Base-by-base conservation (phyloP, 2,797 vertebrate genomes). In the Hybognathus amarus region DNA sequence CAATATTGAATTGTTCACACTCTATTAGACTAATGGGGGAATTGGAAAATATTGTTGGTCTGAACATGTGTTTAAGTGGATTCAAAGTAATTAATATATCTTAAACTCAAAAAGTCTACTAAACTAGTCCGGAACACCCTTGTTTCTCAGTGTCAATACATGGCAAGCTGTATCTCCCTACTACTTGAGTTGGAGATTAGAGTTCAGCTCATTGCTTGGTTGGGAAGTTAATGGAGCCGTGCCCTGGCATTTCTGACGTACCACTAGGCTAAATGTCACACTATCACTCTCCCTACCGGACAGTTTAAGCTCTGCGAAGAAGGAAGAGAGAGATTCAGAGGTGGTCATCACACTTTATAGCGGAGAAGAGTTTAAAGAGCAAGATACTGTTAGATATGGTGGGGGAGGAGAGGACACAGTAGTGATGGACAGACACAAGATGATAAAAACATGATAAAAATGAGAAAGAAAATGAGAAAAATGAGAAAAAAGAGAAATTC, bases 221-320 rank as follows among this genome's bases (percentile, higher is more conserved):
- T 47, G 22, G 38, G 84, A n/a, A 87, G 87, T 86, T 78, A 90
- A 89, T 82, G 63, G 77, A 88, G 80, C 78, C 50, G 54, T 84
- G 86, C 90, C 82, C 85, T 36, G 74, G 50, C 80, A 68, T 90
- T 92, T 91, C 81, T 85, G 66, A 36, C 36, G 12, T 63, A 80
- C 66, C 40, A n/a, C n/a, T 38, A 82, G 85, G 82, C 83, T 86
- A 90, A 92, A 89, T 83, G 86, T 87, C 87, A 90, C 38, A 75
- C 81, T 68, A 83, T 89, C 87, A 85, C 90, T 90, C 90, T 87
- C 61, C 33, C 59, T 79, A 87, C 89, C 63, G 30, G 78, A 79
- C 7, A 64, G 83, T 76, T 87, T 90, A 73, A 86, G 87, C 33
- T 82, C 61, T 67, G 11, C 36, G 76, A 84, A 84, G 63, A 85